Conservation (phyloP, 1,140 invertebrate genomes). For the Cepaea nemoralis region DNA sequence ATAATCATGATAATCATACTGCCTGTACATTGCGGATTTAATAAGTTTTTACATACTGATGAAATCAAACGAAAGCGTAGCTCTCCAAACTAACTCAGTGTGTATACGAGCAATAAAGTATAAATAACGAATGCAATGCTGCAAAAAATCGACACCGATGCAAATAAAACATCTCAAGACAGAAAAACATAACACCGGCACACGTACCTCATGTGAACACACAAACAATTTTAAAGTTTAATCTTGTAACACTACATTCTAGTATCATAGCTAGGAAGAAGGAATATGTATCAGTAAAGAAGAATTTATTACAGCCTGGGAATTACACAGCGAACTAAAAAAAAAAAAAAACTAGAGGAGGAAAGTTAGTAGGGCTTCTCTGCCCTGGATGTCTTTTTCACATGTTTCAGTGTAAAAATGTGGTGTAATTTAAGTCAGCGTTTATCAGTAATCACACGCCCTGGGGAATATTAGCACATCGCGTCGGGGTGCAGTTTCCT, state of each 20-base stretch:
- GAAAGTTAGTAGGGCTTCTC: background rate
- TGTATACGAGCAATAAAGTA: too few species aligned
- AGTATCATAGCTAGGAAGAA: background rate
- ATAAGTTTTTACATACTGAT: too few species aligned
- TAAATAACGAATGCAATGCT: too few species aligned
- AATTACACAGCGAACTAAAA: background rate
- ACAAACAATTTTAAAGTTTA: background rate
- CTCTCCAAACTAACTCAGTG: too few species aligned
- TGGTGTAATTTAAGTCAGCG: constrained; percentile 6
- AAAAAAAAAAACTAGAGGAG: background rate
- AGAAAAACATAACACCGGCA: too few species aligned
- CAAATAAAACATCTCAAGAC: too few species aligned
- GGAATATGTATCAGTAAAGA: background rate
- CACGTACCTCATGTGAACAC: too few species aligned
- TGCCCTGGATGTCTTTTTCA: constrained; percentile 3
- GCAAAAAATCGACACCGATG: too few species aligned
- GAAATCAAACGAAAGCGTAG: too few species aligned
- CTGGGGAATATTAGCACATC: constrained; percentile 6
- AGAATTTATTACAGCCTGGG: background rate
- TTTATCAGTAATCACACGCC: background rate
- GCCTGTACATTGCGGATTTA: too few species aligned
- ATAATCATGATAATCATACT: too few species aligned
- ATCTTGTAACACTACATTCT: background rate
- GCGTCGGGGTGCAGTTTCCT: background rate
- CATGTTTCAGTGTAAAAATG: constrained; percentile 6